Evolutionary conservation across 2,113 vertebrate species (phyloP), one percentile per base, ranked within the genome.

Genomic region (Piaya cayana): DNA sequence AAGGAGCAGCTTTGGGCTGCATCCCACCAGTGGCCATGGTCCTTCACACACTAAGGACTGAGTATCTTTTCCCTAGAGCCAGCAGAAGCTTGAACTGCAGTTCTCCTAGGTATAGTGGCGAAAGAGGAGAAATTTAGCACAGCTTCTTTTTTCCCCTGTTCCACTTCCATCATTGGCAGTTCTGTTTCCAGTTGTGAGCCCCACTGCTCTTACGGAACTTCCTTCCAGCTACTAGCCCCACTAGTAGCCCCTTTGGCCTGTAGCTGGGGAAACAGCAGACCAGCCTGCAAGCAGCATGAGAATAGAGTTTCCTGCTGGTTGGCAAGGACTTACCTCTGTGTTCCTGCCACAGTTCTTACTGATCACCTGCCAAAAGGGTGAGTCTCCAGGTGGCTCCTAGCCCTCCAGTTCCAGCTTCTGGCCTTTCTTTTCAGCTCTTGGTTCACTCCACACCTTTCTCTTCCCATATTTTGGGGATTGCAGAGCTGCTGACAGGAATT

Each of bases 111-210:
- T 77, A 7, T 39, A 62, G 15, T 25, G 11, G 16, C 18, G 53
- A 22, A 74, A 83, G 43, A 71, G 5, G 25, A 69, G 27, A 69
- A 69, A 72, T 2, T 2, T 32, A 59, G 32, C 39, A 43, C 3
- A 11, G 11, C 27, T 27, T 14, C 3, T 26, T 65, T 75, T 42
- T 25, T 21, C 20, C 25, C 20, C 47, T 9, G 8, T 80, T 91
- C 93, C 3, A 7, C 59, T 86, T 81, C 64, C 3, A 2, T 62
- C 14, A 9, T 2, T 77, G 72, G 9, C 0, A 0, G 36, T n/a
- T 94, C 45, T 4, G 2, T 52, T 77, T 62, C 15, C 32, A 30
- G 8, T 26, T 62, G 14, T 87, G 64, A 93, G 49, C 64, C 18
- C 5, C 3, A 1, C 39, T 78, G 45, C 60, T 84, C 25, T 45